Evolutionary conservation across 2,113 vertebrate genomes (phyloP).

Genomic region (mouse (Mus musculus)): GRCm39 chr1:128569501-128570000

Average conservation of each 20-base stretch:
- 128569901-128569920: constrained; percentile 27
- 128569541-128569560: neutral
- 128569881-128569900: neutral
- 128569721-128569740: neutral
- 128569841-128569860: neutral
- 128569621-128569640: neutral
- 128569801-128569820: neutral
- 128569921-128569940: neutral
- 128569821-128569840: too few species aligned
- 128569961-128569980: neutral
- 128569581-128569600: neutral
- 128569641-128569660: neutral
- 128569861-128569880: neutral
- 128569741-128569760: neutral
- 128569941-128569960: neutral
- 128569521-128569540: neutral
- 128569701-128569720: neutral
- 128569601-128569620: neutral
- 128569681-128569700: too few species aligned
- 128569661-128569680: neutral
- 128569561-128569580: neutral
- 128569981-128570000: neutral
- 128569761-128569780: neutral
- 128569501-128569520: neutral
- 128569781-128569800: neutral